Conservation (phyloP, 2,888 invertebrate genomes). For the Acanthosoma haemorrhoidale region DNA sequence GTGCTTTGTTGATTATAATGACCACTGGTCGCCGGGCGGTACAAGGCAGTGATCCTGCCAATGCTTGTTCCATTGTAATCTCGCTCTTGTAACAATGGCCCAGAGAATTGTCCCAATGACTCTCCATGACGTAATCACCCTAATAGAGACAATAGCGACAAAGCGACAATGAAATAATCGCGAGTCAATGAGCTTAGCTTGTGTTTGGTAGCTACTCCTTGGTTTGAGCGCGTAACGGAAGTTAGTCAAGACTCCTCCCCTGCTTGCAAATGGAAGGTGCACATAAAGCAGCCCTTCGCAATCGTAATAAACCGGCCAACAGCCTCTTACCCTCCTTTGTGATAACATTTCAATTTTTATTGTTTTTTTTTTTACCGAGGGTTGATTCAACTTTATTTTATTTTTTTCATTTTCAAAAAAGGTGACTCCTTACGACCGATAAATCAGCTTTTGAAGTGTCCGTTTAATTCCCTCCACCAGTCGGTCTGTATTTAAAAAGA, state of each 20-base stretch:
- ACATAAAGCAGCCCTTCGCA: background rate
- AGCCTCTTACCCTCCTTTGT: conserved; percentile 18
- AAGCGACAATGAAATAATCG: conserved; percentile 11
- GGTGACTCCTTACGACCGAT: background rate
- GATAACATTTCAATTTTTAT: conserved; percentile 15
- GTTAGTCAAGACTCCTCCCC: too few species aligned
- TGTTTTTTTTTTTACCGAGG: background rate
- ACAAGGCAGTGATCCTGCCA: background rate
- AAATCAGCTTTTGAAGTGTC: background rate
- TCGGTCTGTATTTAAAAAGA: background rate
- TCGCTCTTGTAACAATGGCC: background rate
- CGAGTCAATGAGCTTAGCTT: too few species aligned
- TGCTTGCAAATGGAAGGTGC: conserved; percentile 1
- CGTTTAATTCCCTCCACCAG: background rate
- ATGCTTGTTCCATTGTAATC: conserved; percentile 8
- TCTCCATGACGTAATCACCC: background rate
- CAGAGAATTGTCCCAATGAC: background rate
- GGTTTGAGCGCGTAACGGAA: background rate
- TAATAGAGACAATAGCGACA: conserved; percentile 4
- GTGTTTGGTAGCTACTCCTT: too few species aligned
- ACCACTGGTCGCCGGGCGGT: background rate
- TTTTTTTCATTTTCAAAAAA: background rate
- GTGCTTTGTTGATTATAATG: conserved; percentile 11
- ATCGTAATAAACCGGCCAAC: background rate
- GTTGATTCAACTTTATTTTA: background rate